These are phyloP conservation scores for Dysmachus trigonus DNA, from an alignment of 2,888 invertebrate genomes.

Conservation along the genomic window DNA sequence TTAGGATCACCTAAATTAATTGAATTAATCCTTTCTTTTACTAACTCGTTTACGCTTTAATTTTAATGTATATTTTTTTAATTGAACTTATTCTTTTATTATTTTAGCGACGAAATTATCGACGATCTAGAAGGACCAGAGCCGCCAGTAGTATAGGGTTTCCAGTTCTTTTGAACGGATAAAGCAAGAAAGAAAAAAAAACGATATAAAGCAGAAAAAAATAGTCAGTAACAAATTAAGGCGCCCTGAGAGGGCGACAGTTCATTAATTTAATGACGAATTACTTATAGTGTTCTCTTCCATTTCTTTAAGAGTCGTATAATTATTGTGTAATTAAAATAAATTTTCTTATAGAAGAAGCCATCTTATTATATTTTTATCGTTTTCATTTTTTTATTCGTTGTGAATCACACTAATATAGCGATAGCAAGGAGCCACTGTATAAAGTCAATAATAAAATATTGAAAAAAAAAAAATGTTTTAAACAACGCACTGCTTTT, in stretches of 20 bases:
- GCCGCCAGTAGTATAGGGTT: slow-evolving; percentile 62
- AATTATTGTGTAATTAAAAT: slow-evolving; percentile 36
- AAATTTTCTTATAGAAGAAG: slow-evolving; percentile 38
- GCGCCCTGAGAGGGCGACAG: not conserved
- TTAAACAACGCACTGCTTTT: slow-evolving; percentile 19
- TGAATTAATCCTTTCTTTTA: not conserved
- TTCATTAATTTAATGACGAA: slow-evolving; percentile 30
- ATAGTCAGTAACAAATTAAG: slow-evolving; percentile 39
- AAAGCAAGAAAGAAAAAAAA: slow-evolving; percentile 7
- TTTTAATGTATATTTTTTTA: slow-evolving; percentile 41
- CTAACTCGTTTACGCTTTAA: not conserved
- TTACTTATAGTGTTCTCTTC: slow-evolving; percentile 21
- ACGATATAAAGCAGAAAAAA: slow-evolving; percentile 34
- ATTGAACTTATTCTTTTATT: slow-evolving; percentile 46
- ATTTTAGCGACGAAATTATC: slow-evolving; percentile 55
- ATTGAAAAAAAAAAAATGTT: not conserved
- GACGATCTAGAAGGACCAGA: slow-evolving; percentile 59
- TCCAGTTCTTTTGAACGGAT: not conserved
- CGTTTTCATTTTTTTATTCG: slow-evolving; percentile 17
- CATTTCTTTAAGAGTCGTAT: slow-evolving; percentile 32
- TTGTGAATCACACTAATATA: slow-evolving; percentile 34
- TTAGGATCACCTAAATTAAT: not conserved
- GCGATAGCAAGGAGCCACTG: not conserved
- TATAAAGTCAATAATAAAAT: slow-evolving; percentile 34
- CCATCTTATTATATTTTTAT: slow-evolving; percentile 32